Evolutionary conservation across 2,797 vertebrate genomes (phyloP).

Genomic region (Catostomus latipinnis): DNA sequence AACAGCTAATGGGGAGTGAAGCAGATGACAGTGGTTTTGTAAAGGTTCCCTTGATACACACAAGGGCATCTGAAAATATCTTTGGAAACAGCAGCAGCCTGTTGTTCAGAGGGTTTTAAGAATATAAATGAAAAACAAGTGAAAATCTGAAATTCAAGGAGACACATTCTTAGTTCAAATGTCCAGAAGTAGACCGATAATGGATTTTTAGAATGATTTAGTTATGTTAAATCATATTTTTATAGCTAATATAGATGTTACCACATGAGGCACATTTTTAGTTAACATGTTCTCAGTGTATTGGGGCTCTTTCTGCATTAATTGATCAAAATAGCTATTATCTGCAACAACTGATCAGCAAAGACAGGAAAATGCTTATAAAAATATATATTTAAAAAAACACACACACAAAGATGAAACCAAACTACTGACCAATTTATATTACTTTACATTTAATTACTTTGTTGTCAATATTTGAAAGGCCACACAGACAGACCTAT

Average conservation of each 20-base stretch:
- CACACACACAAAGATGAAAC: too few species aligned
- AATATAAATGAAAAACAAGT: neutral
- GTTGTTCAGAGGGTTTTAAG: neutral
- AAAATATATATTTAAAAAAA: too few species aligned
- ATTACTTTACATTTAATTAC: neutral
- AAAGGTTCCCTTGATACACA: neutral
- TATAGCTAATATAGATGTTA: too few species aligned
- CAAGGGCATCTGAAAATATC: neutral
- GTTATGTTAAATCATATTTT: too few species aligned
- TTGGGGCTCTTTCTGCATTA: too few species aligned
- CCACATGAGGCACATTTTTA: too few species aligned
- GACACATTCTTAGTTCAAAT: neutral
- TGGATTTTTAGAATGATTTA: too few species aligned
- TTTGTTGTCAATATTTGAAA: conserved; percentile 38
- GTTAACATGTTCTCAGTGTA: too few species aligned
- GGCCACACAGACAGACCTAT: conserved; percentile 5
- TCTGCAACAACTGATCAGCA: too few species aligned
- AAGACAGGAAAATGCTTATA: too few species aligned
- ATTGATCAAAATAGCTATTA: too few species aligned
- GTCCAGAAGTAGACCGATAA: too few species aligned
- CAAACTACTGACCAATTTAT: neutral
- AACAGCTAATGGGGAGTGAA: neutral
- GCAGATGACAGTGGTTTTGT: neutral
- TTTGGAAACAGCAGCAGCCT: neutral
- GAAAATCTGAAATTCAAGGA: neutral